phyloP scores from a whole-genome alignment of 2,113 vertebrate species.

The Ptilonorhynchus violaceus region DNA sequence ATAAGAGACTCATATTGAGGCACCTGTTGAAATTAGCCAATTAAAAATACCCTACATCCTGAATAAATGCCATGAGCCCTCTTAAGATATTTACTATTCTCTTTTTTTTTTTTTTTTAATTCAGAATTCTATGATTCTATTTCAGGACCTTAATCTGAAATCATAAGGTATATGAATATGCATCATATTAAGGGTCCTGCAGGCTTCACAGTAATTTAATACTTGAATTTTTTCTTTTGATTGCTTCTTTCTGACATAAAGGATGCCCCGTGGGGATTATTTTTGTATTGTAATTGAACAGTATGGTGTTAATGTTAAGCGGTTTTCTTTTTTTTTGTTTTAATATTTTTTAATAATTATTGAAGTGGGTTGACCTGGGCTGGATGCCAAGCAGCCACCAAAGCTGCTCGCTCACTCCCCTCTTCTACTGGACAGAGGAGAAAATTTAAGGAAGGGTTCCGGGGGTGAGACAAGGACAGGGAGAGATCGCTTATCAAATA shows the following conservation, averaged over 20 bases:
- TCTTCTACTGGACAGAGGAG: no score
- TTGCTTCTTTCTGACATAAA: neutral
- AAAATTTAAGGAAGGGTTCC: no score
- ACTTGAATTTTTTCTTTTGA: neutral
- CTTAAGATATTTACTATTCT: neutral
- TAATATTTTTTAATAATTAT: neutral
- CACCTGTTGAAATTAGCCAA: neutral
- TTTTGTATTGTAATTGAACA: neutral
- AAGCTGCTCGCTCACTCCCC: no score
- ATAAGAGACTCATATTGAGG: neutral
- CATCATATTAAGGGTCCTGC: neutral
- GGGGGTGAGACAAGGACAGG: no score
- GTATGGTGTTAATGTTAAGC: neutral
- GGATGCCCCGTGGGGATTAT: neutral
- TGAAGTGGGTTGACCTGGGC: no score
- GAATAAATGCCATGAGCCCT: neutral
- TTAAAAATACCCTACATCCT: neutral
- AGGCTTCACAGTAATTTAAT: neutral
- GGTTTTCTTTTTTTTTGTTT: neutral
- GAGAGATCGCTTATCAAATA: no score
- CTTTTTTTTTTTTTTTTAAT: no score
- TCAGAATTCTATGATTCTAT: neutral
- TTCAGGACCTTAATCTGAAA: neutral
- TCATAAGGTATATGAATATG: neutral
- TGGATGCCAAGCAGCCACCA: no score